Evolutionary conservation across 2,888 invertebrate genomes (phyloP).

Genomic region (Lasioglossum figueresi): DNA sequence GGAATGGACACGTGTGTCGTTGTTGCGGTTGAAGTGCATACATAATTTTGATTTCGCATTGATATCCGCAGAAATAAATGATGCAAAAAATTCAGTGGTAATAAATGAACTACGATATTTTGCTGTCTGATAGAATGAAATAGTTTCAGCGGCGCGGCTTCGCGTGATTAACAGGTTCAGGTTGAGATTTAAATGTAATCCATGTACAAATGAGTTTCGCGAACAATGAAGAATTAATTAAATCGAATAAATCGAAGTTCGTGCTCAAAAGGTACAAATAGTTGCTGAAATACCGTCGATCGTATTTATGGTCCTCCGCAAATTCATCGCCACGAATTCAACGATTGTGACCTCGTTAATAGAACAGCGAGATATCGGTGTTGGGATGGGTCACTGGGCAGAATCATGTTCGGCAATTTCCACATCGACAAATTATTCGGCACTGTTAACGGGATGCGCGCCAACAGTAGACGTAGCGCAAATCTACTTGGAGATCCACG

Average conservation of each 20-base stretch:
- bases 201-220: background rate
- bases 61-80: too few species aligned
- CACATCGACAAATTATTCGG: constrained; percentile 66
- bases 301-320: constrained; percentile 43
- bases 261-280: constrained; percentile 15
- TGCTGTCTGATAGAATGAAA: background rate
- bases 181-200: background rate
- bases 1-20: too few species aligned
- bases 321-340: constrained; percentile 52
- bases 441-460: constrained; percentile 62
- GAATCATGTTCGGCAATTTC: constrained; percentile 57
- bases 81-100: background rate
- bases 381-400: constrained; percentile 21
- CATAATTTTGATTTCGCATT: too few species aligned
- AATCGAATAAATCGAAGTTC: constrained; percentile 43
- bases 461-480: constrained; percentile 47
- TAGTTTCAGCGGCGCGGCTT: background rate
- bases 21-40: too few species aligned
- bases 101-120: background rate
- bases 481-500: constrained; percentile 31
- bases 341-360: constrained; percentile 57
- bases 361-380: constrained; percentile 54
- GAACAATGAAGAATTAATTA: constrained; percentile 37
- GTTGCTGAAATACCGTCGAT: constrained; percentile 15
- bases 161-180: background rate